Conservation (phyloP, 2,113 vertebrate species). For the Pollachius pollachius region DNA sequence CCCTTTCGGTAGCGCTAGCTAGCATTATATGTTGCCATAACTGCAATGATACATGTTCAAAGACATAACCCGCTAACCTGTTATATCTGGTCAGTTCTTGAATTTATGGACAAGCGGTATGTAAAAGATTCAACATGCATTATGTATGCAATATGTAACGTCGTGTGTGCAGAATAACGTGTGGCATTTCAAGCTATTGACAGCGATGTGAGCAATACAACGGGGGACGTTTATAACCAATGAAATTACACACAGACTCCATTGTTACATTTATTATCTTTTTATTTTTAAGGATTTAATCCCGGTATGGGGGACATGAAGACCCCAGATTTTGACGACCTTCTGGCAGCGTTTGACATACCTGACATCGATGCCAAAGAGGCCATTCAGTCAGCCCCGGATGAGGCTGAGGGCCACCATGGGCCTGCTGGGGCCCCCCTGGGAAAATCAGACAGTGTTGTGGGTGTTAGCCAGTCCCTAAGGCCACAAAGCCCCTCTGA, state of each 20-base stretch:
- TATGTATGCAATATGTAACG: no score
- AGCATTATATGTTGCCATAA: conserved; percentile 18
- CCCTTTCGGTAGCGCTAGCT: conserved; percentile 39
- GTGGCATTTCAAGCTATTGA: not conserved
- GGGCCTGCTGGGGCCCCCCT: conserved; percentile 54
- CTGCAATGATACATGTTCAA: conserved; percentile 25
- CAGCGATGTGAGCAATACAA: not conserved
- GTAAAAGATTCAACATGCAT: no score
- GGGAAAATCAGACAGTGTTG: conserved; percentile 55
- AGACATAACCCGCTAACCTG: conserved; percentile 23
- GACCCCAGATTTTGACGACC: conserved; percentile 94
- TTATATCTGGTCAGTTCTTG: not conserved
- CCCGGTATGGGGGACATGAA: conserved; percentile 95
- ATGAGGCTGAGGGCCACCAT: conserved; percentile 77
- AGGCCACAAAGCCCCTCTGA: conserved; percentile 59
- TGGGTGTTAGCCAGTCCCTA: conserved; percentile 69
- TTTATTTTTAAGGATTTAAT: conserved; percentile 58
- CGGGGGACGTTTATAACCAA: no score
- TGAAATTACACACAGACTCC: conserved; percentile 10
- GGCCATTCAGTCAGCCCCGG: conserved; percentile 86
- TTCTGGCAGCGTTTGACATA: conserved; percentile 93
- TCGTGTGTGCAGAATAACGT: no score
- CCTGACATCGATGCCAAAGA: conserved; percentile 93
- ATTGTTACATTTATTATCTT: no score
- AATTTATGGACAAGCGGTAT: not conserved